These are phyloP conservation scores for Odobenus rosmarus DNA, from an alignment of 2,113 vertebrate species.

Conservation along the genomic window DNA sequence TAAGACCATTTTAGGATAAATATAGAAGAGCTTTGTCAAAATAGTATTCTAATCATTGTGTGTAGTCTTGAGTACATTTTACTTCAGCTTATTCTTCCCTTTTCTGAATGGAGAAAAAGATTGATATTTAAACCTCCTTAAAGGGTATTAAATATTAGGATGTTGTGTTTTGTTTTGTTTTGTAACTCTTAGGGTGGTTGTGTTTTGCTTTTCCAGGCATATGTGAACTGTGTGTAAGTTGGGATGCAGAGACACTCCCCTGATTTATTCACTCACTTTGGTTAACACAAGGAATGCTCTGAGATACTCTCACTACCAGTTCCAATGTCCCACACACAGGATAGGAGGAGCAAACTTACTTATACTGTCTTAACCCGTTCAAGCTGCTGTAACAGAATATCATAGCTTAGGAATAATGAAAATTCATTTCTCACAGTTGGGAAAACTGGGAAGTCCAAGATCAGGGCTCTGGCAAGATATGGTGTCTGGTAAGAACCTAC, in stretches of 20 bases:
- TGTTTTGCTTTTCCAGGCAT: not conserved
- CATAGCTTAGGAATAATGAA: not conserved
- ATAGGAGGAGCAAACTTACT: not conserved
- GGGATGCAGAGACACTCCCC: not conserved
- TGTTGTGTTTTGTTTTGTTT: not conserved
- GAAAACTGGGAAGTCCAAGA: not conserved
- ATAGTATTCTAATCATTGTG: not conserved
- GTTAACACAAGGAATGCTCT: not conserved
- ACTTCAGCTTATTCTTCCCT: not conserved
- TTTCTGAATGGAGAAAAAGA: not conserved
- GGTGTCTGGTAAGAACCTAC: not conserved
- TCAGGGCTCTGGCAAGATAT: not conserved
- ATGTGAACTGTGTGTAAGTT: not conserved
- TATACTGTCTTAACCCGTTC: not conserved
- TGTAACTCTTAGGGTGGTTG: not conserved
- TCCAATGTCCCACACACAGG: not conserved
- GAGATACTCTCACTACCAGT: not conserved
- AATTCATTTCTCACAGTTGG: not conserved
- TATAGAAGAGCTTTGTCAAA: not conserved
- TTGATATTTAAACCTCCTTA: not conserved
- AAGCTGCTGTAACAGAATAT: not conserved
- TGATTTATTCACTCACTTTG: not conserved
- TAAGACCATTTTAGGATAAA: not conserved
- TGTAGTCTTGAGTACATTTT: accelerated
- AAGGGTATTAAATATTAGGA: not conserved